A percentile compares a stretch with the other conserved stretches of the same genome.
phyloP scores from a whole-genome alignment of 2,888 invertebrate genomes.

The Zaprionus lineosus region DNA sequence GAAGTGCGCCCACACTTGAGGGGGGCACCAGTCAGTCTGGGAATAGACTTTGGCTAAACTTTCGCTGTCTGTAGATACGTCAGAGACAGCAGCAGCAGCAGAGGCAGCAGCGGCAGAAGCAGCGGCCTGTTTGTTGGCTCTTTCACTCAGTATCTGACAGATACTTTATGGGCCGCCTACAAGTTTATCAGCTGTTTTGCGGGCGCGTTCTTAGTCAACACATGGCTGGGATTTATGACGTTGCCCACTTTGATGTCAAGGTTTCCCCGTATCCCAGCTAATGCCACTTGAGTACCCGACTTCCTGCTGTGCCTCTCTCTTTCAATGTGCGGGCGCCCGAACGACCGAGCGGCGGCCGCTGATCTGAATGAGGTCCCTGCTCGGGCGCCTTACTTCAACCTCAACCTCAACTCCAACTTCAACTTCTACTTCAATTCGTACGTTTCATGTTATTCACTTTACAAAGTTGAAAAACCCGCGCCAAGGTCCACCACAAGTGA shows the following conservation, averaged over 20 bases:
- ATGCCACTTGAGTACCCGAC: slow-evolving; percentile 54
- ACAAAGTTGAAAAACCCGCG: slow-evolving; percentile 75
- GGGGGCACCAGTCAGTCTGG: slow-evolving; percentile 56
- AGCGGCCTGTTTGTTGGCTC: slow-evolving; percentile 18
- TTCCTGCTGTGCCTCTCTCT: slow-evolving; percentile 61
- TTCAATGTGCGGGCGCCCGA: not conserved
- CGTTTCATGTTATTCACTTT: too few relatives aligned
- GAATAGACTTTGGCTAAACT: slow-evolving; percentile 16
- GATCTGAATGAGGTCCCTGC: not conserved
- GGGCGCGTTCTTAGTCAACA: slow-evolving; percentile 37
- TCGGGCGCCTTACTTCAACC: not conserved
- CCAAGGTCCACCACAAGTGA: slow-evolving; percentile 61
- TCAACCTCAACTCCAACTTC: slow-evolving; percentile 6
- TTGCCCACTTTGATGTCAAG: slow-evolving; percentile 75
- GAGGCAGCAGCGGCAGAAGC: slow-evolving; percentile 10
- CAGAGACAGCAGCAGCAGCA: not conserved
- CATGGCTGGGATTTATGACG: slow-evolving; percentile 51
- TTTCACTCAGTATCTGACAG: slow-evolving; percentile 54
- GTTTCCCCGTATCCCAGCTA: slow-evolving; percentile 41
- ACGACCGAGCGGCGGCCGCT: not conserved
- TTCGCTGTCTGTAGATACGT: slow-evolving; percentile 4
- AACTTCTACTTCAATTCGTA: slow-evolving; percentile 5
- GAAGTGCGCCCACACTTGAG: slow-evolving; percentile 24
- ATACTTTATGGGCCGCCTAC: slow-evolving; percentile 58
- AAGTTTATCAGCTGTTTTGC: slow-evolving; percentile 57